A percentile compares a stretch with the other conserved stretches of the same genome.
Evolutionary conservation across 1,140 invertebrate genomes (phyloP).

Genomic region (Meloidogyne floridensis): DNA sequence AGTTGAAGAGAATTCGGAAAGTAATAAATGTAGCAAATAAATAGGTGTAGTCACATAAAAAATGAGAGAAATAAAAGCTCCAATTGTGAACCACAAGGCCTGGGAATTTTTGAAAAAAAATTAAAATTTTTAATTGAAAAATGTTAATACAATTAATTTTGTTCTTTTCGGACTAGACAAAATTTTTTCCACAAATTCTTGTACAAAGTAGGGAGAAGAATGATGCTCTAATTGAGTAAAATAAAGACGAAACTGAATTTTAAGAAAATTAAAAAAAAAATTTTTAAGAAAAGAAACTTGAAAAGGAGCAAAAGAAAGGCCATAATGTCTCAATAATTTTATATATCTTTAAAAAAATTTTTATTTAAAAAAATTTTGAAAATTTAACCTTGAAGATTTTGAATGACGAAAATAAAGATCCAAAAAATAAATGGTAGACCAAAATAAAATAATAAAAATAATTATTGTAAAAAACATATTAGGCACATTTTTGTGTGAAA

Average conservation of each 20-base stretch:
- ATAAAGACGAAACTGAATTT: slow-evolving; percentile 36
- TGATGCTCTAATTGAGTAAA: slow-evolving; percentile 20
- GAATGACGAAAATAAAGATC: slow-evolving; percentile 36
- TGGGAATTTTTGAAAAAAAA: slow-evolving; percentile 9
- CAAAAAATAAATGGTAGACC: slow-evolving; percentile 35
- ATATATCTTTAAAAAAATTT: slow-evolving; percentile 19
- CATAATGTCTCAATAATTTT: slow-evolving; percentile 39
- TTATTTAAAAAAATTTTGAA: background rate
- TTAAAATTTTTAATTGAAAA: background rate
- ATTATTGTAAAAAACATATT: slow-evolving; percentile 34
- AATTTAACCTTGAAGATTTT: slow-evolving; percentile 33
- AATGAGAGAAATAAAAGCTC: slow-evolving; percentile 41
- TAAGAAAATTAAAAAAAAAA: background rate
- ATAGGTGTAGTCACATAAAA: slow-evolving; percentile 53
- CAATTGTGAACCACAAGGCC: slow-evolving; percentile 48
- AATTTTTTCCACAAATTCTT: slow-evolving; percentile 25
- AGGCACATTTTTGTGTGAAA: background rate
- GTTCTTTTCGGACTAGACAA: slow-evolving; percentile 21
- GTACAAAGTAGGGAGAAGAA: slow-evolving; percentile 20
- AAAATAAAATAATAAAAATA: slow-evolving; percentile 43
- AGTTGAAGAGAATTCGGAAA: slow-evolving; percentile 43
- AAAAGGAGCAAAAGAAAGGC: slow-evolving; percentile 35
- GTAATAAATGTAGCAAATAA: slow-evolving; percentile 47
- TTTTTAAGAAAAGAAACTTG: slow-evolving; percentile 10
- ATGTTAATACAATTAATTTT: slow-evolving; percentile 15